Evolutionary conservation across 2,888 invertebrate genomes (phyloP).

Genomic region (Watsonalla binaria): DNA sequence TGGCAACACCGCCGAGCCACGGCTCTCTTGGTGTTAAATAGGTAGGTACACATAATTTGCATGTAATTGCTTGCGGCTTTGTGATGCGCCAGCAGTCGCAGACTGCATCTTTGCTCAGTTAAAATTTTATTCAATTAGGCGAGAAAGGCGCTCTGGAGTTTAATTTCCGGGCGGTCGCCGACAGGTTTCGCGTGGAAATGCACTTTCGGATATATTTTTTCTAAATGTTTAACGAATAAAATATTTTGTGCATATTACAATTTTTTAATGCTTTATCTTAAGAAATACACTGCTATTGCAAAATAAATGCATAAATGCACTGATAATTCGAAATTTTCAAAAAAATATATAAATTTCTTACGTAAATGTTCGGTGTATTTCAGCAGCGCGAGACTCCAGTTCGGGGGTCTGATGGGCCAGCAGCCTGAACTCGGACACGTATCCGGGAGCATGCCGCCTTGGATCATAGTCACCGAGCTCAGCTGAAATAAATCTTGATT

Average conservation of each 20-base stretch:
- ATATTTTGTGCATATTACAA: no score
- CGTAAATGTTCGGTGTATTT: slow-evolving; percentile 93
- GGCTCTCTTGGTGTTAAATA: slow-evolving; percentile 51
- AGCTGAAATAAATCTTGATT: slow-evolving; percentile 76
- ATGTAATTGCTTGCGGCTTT: slow-evolving; percentile 74
- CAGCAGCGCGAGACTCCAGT: slow-evolving; percentile 91
- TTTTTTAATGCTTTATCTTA: no score
- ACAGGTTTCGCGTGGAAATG: slow-evolving; percentile 52
- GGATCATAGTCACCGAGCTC: slow-evolving; percentile 97
- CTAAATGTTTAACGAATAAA: slow-evolving; percentile 26
- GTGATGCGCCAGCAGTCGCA: slow-evolving; percentile 49
- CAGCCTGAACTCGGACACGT: slow-evolving; percentile 96
- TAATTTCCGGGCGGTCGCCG: slow-evolving; percentile 60
- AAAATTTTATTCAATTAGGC: slow-evolving; percentile 75
- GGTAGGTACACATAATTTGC: slow-evolving; percentile 71
- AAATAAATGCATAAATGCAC: no score
- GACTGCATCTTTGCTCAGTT: slow-evolving; percentile 70
- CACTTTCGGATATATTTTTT: slow-evolving; percentile 59
- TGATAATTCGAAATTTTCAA: not conserved
- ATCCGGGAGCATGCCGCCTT: slow-evolving; percentile 91
- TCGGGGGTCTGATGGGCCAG: slow-evolving; percentile 95
- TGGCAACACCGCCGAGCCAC: slow-evolving; percentile 32
- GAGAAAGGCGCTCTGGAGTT: slow-evolving; percentile 58
- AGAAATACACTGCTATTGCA: no score
- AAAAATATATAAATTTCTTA: slow-evolving; percentile 59